These are phyloP conservation scores for Perodicticus potto DNA, from an alignment of 2,797 vertebrate species.

Conservation along the genomic window DNA sequence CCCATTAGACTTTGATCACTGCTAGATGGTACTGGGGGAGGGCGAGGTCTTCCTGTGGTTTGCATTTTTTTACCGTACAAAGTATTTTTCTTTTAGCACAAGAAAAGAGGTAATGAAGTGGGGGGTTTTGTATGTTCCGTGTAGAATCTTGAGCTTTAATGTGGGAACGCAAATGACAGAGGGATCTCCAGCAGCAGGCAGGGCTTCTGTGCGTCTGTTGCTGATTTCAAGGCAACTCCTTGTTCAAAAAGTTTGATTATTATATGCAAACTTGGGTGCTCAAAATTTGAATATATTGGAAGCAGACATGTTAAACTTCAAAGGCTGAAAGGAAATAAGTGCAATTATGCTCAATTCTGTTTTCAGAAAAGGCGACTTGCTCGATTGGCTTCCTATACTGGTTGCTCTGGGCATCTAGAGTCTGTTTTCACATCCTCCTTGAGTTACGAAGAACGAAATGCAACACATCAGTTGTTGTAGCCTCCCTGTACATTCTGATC, in stretches of 20 bases:
- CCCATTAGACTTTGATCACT: conserved; percentile 57
- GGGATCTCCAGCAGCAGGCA: conserved; percentile 61
- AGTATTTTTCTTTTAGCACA: conserved; percentile 70
- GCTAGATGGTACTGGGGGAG: background rate
- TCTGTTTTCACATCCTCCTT: conserved; percentile 48
- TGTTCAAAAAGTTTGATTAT: conserved; percentile 74
- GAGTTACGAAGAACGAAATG: conserved; percentile 7
- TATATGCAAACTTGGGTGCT: conserved; percentile 77
- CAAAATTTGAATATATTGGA: conserved; percentile 65
- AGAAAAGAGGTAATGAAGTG: conserved; percentile 64
- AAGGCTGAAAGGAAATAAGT: conserved; percentile 75
- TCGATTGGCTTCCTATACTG: background rate
- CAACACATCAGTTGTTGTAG: background rate
- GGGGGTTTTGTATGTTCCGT: conserved; percentile 56
- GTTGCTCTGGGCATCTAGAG: conserved; percentile 50
- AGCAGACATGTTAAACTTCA: conserved; percentile 72
- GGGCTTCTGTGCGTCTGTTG: conserved; percentile 58
- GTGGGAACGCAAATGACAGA: conserved; percentile 72
- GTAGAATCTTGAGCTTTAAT: conserved; percentile 68
- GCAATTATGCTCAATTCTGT: conserved; percentile 72
- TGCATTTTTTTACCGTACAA: conserved; percentile 66
- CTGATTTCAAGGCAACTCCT: conserved; percentile 75
- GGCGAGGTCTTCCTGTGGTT: background rate
- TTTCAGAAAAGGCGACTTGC: conserved; percentile 59
- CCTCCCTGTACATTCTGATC: background rate